Base-by-base conservation (phyloP, 2,113 vertebrate species). In the Jaculus jaculus region DNA sequence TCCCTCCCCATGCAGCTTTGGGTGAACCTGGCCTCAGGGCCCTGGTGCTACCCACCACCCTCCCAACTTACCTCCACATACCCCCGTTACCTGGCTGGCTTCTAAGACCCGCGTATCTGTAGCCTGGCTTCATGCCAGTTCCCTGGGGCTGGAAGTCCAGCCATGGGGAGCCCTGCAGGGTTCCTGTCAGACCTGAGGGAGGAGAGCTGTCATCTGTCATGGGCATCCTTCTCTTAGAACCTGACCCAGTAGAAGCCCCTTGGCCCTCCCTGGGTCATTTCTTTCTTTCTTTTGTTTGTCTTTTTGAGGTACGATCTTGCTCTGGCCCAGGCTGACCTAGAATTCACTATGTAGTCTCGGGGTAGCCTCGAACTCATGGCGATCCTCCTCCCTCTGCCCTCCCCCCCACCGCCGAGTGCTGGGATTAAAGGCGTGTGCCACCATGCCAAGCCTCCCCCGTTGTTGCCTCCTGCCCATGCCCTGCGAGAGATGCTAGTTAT, bases 11-110 rank as follows among this genome's bases (percentile, higher is more conserved):
- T 13, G 51, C 32, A 58, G 34, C 42, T 51, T 3, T 74, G n/a
- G 73, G 39, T 83, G 26, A 37, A 28, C 74, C 63, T 32, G n/a
- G 30, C 7, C 54, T 75, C 54, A 32, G 68, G 73, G 42, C 17
- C 30, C 72, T 63, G 58, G 63, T 10, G 15, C 54, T 15, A 9
- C 37, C 28, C 73, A 51, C 15, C 37, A 8, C 11, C 39, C 32
- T 17, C 51, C 37, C 10, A 11, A 24, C 5, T 7, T 47, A 47
- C 32, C 23, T 16, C 37, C 80, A 13, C 39, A 77, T 0, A 32
- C 15, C 63, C 77, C 75, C 26, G 89, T 86, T 96, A 96, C 96
- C 95, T 75, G 89, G 79, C 7, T 93, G 89, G 13, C 58, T 83
- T 60, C 72, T 1, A 1, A 51, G 28, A 42, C 73, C 94, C 30